Percentiles rank a stretch among this genome's conserved stretches.
Conservation (phyloP, 2,797 vertebrate genomes). For the Poeciliopsis paucimaculata region DNA sequence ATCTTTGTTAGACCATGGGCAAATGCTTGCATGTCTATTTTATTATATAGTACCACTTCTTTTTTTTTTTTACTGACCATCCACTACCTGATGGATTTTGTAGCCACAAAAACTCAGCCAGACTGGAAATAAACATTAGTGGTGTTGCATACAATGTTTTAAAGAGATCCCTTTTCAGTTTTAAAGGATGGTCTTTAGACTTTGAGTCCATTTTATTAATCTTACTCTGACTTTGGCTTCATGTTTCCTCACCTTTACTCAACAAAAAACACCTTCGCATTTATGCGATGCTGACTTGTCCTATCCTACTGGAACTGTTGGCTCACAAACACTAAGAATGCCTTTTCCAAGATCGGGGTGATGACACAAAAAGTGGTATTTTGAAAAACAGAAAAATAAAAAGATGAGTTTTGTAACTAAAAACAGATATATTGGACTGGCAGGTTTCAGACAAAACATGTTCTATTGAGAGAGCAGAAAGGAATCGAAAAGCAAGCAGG, state of each 20-base stretch:
- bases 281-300: background rate
- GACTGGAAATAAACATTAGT: constrained; percentile 18
- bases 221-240: background rate
- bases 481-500: background rate
- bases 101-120: constrained; percentile 62
- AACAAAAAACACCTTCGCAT: background rate
- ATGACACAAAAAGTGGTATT: background rate
- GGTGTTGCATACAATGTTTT: constrained; percentile 17
- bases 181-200: background rate
- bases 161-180: background rate
- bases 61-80: constrained; percentile 20
- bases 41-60: constrained; percentile 31
- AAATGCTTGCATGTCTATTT: constrained; percentile 74
- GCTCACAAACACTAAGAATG: background rate
- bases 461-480: background rate
- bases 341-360: background rate
- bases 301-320: no score
- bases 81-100: constrained; percentile 36
- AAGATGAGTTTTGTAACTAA: background rate
- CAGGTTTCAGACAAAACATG: background rate
- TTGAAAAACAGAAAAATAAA: background rate
- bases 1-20: constrained; percentile 73
- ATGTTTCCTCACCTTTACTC: background rate
- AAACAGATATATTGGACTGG: background rate
- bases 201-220: background rate